phyloP scores from a whole-genome alignment of 1,140 invertebrate species.

The Eumaeus atala region DNA sequence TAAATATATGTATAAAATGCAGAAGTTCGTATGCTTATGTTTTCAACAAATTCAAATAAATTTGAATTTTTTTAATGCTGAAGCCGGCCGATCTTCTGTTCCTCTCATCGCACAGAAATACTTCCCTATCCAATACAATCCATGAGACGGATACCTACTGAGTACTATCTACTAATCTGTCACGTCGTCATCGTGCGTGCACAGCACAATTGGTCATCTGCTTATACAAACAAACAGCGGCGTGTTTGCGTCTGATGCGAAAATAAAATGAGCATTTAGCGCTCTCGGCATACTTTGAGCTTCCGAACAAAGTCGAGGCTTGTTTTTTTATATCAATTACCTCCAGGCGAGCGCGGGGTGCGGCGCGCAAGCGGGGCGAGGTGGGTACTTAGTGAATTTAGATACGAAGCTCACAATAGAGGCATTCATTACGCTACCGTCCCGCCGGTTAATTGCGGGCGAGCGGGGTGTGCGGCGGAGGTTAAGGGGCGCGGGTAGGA shows the following conservation, averaged over 20 bases:
- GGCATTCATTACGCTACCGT: constrained; percentile 23
- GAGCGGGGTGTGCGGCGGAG: constrained; percentile 12
- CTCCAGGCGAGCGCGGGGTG: constrained; percentile 1
- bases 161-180: too few relatives aligned
- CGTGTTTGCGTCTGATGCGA: not conserved
- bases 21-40: too few relatives aligned
- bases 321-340: constrained; percentile 8
- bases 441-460: constrained; percentile 22
- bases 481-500: constrained; percentile 16
- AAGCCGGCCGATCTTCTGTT: too few relatives aligned
- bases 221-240: not conserved
- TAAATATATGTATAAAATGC: too few relatives aligned
- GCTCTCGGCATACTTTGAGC: constrained; percentile 1
- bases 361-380: not conserved
- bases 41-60: too few relatives aligned
- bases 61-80: too few relatives aligned
- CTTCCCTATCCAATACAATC: too few relatives aligned
- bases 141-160: too few relatives aligned
- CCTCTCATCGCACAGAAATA: too few relatives aligned
- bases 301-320: not conserved
- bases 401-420: constrained; percentile 16
- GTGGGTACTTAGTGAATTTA: not conserved
- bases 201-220: too few relatives aligned
- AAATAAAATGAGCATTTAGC: not conserved
- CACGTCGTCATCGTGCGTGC: too few relatives aligned